Conservation (phyloP, 2,888 invertebrate genomes). For the Allolobophora icterica region DNA sequence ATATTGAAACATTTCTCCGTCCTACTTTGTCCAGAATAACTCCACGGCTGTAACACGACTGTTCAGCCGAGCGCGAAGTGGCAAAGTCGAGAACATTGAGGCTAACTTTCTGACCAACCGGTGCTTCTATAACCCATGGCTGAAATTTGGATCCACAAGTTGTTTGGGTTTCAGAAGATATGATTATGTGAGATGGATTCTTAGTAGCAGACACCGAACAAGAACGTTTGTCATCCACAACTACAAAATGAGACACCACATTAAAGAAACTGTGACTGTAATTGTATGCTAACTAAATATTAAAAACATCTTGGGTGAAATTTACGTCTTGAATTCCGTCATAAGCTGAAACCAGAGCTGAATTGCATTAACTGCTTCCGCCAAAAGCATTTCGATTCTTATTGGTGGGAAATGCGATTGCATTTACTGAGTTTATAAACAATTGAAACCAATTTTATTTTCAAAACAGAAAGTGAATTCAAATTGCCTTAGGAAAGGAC, state of each 20-base stretch:
- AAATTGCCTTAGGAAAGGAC: too few species aligned
- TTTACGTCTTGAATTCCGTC: too few species aligned
- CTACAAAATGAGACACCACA: background rate
- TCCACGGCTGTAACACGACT: background rate
- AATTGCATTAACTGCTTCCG: too few species aligned
- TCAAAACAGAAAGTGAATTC: too few species aligned
- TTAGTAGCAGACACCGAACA: background rate
- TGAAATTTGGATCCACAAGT: background rate
- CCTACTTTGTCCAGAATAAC: background rate
- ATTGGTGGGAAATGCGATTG: too few species aligned
- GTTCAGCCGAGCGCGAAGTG: background rate
- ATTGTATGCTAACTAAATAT: too few species aligned
- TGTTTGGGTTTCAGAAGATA: background rate
- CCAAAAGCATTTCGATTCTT: too few species aligned
- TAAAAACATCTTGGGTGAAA: too few species aligned
- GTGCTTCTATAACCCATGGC: conserved; percentile 8
- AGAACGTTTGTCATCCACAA: background rate
- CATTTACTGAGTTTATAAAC: too few species aligned
- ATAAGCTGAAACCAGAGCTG: too few species aligned
- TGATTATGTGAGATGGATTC: background rate
- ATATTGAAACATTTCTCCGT: background rate
- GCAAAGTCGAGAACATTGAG: background rate
- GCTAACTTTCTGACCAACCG: background rate
- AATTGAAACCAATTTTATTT: too few species aligned
- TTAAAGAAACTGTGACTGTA: too few species aligned